Percentiles rank a stretch among this genome's conserved stretches.
These are phyloP conservation scores for Phyllostomus discolor DNA, from an alignment of 2,113 vertebrate genomes.

Conservation along the genomic window DNA sequence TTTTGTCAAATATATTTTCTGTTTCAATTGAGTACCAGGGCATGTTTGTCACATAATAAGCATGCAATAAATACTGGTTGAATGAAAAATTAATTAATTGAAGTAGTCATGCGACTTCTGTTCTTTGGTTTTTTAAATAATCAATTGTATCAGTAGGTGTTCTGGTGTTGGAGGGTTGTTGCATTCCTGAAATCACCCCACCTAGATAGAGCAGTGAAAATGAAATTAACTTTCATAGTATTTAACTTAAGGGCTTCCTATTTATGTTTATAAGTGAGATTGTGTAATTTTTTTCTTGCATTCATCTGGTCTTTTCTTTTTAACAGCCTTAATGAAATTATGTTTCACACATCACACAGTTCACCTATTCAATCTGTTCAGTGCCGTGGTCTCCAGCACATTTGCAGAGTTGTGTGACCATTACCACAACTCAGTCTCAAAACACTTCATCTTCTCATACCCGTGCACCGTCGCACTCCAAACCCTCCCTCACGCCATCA, in stretches of 20 bases:
- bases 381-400: background rate
- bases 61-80: background rate
- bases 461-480: background rate
- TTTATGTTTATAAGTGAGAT: background rate
- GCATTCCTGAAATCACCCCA: background rate
- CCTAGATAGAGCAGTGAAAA: background rate
- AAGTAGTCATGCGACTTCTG: background rate
- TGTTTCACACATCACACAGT: background rate
- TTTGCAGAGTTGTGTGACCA: background rate
- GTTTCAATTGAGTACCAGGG: background rate
- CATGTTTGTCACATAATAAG: background rate
- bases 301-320: background rate
- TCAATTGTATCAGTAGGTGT: background rate
- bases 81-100: slow-evolving; percentile 8
- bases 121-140: background rate
- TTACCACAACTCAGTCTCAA: background rate
- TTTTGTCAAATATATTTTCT: background rate
- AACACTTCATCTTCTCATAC: background rate
- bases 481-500: background rate
- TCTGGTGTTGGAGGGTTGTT: background rate
- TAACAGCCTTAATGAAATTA: background rate
- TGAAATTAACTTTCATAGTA: background rate
- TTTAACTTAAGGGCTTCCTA: slow-evolving; percentile 11
- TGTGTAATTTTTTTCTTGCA: background rate
- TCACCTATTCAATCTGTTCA: background rate